phyloP scores from a whole-genome alignment of 2,113 vertebrate genomes.

The Pollachius pollachius region DNA sequence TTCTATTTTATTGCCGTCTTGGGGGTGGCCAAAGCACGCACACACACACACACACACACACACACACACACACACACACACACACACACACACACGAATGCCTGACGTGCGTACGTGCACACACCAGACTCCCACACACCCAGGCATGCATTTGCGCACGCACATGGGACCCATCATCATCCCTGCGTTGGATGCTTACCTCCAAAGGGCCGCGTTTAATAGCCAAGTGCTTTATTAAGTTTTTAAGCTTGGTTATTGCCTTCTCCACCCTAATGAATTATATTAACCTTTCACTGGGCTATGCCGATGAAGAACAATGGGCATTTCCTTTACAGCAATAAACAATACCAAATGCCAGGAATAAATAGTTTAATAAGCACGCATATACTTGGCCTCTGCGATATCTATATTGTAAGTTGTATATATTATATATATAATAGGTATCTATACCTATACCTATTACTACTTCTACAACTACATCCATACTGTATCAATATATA shows the following conservation, averaged over 20 bases:
- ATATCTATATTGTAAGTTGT: too few relatives aligned
- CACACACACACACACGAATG: constrained; percentile 13
- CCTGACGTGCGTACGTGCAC: constrained; percentile 14
- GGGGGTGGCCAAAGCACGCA: constrained; percentile 39
- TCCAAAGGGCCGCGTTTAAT: constrained; percentile 43
- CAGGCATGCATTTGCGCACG: not conserved
- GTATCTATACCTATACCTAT: too few relatives aligned
- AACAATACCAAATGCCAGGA: constrained; percentile 20
- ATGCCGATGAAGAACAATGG: constrained; percentile 42
- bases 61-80: constrained; percentile 6
- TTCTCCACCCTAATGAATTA: constrained; percentile 44
- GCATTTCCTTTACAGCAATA: constrained; percentile 50
- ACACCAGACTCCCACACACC: constrained; percentile 7
- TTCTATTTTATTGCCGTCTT: constrained; percentile 71
- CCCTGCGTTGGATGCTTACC: constrained; percentile 25
- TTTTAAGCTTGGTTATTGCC: constrained; percentile 42
- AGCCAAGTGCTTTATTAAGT: constrained; percentile 20
- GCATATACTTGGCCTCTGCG: too few relatives aligned
- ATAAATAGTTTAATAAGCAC: not conserved
- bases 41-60: constrained; percentile 24
- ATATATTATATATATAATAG: too few relatives aligned
- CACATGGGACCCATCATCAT: constrained; percentile 13
- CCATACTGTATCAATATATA: not conserved
- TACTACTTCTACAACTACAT: too few relatives aligned
- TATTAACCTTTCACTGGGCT: constrained; percentile 40